Percentiles rank a stretch among this genome's conserved stretches.
These are phyloP conservation scores for Folsomia manolachei DNA, from an alignment of 2,888 invertebrate genomes.

Conservation along the genomic window DNA sequence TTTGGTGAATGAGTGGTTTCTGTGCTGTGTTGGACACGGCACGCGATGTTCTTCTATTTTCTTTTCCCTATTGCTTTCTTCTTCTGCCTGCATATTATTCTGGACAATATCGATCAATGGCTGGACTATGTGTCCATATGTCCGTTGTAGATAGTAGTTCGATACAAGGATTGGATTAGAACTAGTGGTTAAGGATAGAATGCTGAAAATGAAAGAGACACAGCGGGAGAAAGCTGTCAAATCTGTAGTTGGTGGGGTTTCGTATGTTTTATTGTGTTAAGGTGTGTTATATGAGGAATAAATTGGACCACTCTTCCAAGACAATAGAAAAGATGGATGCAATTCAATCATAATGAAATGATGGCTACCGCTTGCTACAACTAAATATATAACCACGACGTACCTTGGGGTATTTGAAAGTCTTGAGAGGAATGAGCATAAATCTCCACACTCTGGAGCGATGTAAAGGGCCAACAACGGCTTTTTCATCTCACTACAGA, in stretches of 20 bases:
- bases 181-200: neutral
- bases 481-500: conserved; percentile 48
- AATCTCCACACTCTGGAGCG: conserved; percentile 50
- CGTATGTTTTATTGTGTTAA: no score
- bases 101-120: neutral
- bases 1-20: conserved; percentile 10
- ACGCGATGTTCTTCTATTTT: conserved; percentile 9
- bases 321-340: conserved; percentile 17
- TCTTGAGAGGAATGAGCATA: conserved; percentile 48
- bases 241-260: neutral
- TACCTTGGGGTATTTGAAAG: conserved; percentile 50
- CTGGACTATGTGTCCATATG: no score
- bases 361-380: neutral
- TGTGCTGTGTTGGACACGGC: neutral
- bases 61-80: neutral
- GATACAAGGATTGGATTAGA: neutral
- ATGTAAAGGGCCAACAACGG: conserved; percentile 46
- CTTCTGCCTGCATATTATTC: no score
- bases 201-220: neutral
- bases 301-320: neutral
- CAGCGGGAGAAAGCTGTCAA: conserved; percentile 9
- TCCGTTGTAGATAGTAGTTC: neutral
- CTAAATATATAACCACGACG: neutral
- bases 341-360: conserved; percentile 15
- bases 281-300: neutral